Evolutionary conservation across 2,797 vertebrate genomes (phyloP).

Genomic region (Aselliscus stoliczkanus): DNA sequence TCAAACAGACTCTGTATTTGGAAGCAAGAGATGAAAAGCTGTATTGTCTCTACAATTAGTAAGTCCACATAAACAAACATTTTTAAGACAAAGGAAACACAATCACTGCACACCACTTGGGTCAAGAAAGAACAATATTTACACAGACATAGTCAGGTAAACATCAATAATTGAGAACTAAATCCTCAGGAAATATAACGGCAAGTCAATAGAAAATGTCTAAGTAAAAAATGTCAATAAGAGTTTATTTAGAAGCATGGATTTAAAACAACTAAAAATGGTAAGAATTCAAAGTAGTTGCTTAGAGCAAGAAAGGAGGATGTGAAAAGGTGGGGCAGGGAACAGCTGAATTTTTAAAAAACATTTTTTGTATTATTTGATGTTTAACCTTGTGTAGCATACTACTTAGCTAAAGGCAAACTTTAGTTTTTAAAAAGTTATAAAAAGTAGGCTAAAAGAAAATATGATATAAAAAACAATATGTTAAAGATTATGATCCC

Average conservation of each 20-base stretch:
- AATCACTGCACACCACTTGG: background rate
- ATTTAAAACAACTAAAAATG: background rate
- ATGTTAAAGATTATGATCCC: background rate
- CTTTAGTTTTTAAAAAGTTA: background rate
- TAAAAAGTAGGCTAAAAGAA: background rate
- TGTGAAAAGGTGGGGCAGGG: background rate
- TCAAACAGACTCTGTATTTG: background rate
- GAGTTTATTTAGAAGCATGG: background rate
- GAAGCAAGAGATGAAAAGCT: background rate
- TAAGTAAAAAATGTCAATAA: background rate
- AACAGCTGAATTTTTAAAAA: background rate
- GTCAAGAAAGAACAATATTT: background rate
- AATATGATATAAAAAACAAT: background rate
- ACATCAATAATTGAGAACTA: background rate
- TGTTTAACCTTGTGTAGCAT: background rate
- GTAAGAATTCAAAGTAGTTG: background rate
- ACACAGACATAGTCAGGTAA: background rate
- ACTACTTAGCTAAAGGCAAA: background rate
- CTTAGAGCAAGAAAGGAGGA: background rate
- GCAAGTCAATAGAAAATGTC: background rate
- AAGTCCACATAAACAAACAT: background rate
- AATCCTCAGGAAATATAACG: background rate
- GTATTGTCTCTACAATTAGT: background rate
- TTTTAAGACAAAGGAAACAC: background rate
- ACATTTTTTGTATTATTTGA: background rate